Percentiles rank a stretch among this genome's conserved stretches.
Conservation (phyloP, 2,797 vertebrate species). For the Clarias fuscus region DNA sequence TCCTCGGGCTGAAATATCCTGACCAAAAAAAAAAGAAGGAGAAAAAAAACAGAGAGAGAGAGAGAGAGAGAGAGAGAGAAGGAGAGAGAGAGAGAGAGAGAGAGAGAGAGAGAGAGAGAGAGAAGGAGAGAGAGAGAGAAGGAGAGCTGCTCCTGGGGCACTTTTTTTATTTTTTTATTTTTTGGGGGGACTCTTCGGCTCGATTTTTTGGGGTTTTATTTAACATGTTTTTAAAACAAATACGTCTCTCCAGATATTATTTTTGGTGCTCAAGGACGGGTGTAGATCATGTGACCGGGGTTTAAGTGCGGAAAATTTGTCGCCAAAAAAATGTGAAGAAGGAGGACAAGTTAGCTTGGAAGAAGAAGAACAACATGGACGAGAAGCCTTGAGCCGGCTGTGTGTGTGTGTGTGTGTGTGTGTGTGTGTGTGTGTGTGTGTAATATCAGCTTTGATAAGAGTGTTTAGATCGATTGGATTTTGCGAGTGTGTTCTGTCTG, state of each 20-base stretch:
- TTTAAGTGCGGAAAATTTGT: neutral
- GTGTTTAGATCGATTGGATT: neutral
- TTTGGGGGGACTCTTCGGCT: neutral
- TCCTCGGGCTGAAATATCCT: slow-evolving; percentile 16
- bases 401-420: neutral
- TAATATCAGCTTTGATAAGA: neutral
- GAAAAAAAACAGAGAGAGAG: neutral
- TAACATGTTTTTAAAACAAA: neutral
- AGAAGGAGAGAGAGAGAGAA: slow-evolving; percentile 4
- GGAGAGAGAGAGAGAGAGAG: neutral
- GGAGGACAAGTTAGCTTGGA: neutral
- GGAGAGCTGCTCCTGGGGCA: slow-evolving; percentile 2
- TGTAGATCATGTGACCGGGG: neutral
- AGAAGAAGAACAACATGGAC: neutral
- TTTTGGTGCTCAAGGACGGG: neutral
- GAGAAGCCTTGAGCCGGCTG: neutral
- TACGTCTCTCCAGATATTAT: too few relatives aligned
- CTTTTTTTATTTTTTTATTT: neutral
- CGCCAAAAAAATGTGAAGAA: neutral
- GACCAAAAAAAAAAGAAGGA: neutral
- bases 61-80: neutral
- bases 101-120: neutral
- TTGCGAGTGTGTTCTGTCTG: neutral
- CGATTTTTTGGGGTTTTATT: too few relatives aligned
- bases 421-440: neutral